Evolutionary conservation across 2,888 invertebrate species (phyloP), one percentile per base, ranked within the genome.

Genomic region (Heteropelma amictum): DNA sequence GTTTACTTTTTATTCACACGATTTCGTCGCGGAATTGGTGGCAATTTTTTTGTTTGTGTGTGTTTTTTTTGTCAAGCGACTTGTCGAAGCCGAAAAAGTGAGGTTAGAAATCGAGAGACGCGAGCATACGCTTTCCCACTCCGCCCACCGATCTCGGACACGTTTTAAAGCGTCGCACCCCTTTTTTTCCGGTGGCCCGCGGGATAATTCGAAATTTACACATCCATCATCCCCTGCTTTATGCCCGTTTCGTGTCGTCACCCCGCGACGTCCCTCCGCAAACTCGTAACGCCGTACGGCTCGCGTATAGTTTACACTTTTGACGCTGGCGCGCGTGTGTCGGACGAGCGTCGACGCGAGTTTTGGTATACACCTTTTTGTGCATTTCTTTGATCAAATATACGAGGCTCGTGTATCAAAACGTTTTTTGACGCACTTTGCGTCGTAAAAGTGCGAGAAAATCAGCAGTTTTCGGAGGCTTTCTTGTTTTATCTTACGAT

Each of bases 151-250:
- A n/a, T n/a, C 75, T 77, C 78, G 65, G 79, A 75, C 76, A 73
- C 71, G 49, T 71, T 84, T 82, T 78, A 79, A 78, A 83, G 26
- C 49, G 77, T 78, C 65, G 47, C 76, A 51, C 75, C 68, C 64
- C 72, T 14, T 73, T 74, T 72, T 69, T 71, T 35, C 63, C 60
- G 47, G 42, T 54, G 56, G 70, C 74, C 61, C 65, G 71, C 78
- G 76, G 85, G 84, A 82, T 84, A 81, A 82, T 84, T 85, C 77
- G 77, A 85, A 84, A 86, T 82, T 84, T 84, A 81, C 80, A 84
- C 86, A 87, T 88, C 86, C 85, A 87, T 87, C 88, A 88, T 88
- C 76, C 69, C 77, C 56, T n/a, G n/a, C n/a, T n/a, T n/a, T n/a
- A n/a, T n/a, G n/a, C n/a, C n/a, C n/a, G n/a, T 65, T 38, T 40